Evolutionary conservation across 2,888 invertebrate species (phyloP).

Genomic region (Uropetala carovei): DNA sequence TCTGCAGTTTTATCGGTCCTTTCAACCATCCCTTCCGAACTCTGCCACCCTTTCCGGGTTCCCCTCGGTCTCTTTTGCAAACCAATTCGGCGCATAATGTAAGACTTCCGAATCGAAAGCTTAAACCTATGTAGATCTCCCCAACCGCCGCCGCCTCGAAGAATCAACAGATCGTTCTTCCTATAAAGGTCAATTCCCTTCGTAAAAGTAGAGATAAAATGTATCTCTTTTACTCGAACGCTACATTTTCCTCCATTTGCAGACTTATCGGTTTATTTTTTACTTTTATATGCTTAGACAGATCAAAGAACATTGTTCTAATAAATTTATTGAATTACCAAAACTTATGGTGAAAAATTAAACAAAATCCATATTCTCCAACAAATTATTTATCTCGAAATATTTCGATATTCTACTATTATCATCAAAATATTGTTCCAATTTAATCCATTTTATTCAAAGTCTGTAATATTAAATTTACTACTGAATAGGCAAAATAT

Average conservation of each 20-base stretch:
- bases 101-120: conserved; percentile 23
- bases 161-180: conserved; percentile 11
- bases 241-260: not conserved
- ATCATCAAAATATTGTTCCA: too few species aligned
- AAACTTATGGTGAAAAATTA: too few species aligned
- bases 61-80: not conserved
- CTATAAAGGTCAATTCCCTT: not conserved
- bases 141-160: conserved; percentile 1
- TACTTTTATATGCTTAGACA: too few species aligned
- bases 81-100: conserved; percentile 24
- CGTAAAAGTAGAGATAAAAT: not conserved
- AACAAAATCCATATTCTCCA: too few species aligned
- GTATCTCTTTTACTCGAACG: not conserved
- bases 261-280: too few species aligned
- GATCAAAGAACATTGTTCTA: too few species aligned
- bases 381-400: too few species aligned
- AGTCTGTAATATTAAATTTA: too few species aligned
- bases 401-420: too few species aligned
- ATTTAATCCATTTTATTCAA: too few species aligned
- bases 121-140: conserved; percentile 3
- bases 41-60: not conserved
- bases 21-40: not conserved
- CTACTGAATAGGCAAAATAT: too few species aligned
- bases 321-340: too few species aligned
- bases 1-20: not conserved